Evolutionary conservation across 2,113 vertebrate species (phyloP).

Genomic region (Theristicus caerulescens): DNA sequence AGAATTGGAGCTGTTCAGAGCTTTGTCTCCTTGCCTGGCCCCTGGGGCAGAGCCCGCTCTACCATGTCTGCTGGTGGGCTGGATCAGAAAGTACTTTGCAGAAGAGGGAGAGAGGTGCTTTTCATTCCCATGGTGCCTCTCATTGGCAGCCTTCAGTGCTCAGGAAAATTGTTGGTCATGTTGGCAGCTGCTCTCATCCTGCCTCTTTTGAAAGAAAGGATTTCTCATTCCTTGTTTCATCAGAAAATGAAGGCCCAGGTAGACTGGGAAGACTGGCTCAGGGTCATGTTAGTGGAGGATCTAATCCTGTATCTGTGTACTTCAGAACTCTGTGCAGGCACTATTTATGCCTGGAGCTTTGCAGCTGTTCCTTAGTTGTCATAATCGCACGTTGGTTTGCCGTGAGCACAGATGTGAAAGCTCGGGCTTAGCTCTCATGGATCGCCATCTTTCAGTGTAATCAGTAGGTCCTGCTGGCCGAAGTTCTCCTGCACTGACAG

Average conservation of each 20-base stretch:
- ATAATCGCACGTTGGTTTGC: neutral
- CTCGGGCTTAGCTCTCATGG: neutral
- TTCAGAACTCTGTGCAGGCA: neutral
- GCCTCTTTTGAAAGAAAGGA: neutral
- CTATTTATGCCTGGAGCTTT: neutral
- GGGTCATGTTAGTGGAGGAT: neutral
- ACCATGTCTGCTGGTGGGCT: neutral
- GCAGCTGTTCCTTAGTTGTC: neutral
- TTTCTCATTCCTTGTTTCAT: neutral
- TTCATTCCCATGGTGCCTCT: neutral
- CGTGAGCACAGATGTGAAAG: neutral
- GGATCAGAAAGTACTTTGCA: neutral
- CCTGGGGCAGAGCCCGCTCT: neutral
- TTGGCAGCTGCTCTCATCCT: neutral
- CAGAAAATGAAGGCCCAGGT: neutral
- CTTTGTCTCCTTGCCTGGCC: neutral
- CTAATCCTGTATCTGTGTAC: neutral
- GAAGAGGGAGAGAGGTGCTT: neutral
- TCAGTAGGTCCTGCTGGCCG: neutral
- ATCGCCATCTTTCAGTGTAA: neutral
- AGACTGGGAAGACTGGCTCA: neutral
- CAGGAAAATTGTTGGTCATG: neutral
- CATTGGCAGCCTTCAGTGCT: neutral
- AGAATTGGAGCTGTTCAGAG: neutral
- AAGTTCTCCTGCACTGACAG: neutral